Base-by-base conservation (phyloP, 2,113 vertebrate genomes). In the Parotia lawesii region DNA sequence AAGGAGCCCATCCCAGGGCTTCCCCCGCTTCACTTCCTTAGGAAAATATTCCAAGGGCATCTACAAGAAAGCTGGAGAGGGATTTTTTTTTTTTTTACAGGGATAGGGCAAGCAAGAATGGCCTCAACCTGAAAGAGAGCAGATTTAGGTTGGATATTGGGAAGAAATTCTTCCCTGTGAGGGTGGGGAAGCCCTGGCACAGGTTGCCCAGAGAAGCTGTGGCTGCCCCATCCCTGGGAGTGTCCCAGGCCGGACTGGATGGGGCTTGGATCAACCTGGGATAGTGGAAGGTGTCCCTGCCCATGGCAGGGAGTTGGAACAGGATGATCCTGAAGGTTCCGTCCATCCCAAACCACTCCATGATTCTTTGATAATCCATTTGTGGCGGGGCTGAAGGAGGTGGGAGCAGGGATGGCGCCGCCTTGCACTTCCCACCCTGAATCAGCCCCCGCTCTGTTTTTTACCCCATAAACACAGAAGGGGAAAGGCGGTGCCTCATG, bases 191-290 rank as follows among this genome's bases (percentile, higher is more conserved):
- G 5, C 15, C 6, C n/a, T 62, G 78, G 48, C 5, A 33, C 0
- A 22, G 40, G 4, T 0, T 62, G 0, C 16, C 47, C 23, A 21
- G 35, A 27, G 64, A 50, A 83, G 18, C 35, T 56, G 31, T 37
- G 48, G 18, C 48, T 89, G 31, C 22, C 7, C 18, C 25, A 62
- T 48, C 22, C 42, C 27, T 62, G 56, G 18, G 28, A 56, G 1
- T 28, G 18, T 28, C 0, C 40, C 0, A 42, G 42, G 15, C 25
- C 40, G 35, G 29, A 5, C 0, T 69, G 70, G 70, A 40, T 0
- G 0, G 12, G 10, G 29, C 24, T 69, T 82, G 48, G 42, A 76
- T 4, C 40, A 42, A 0, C 17, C 25, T 62, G 78, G 47, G 6
- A 9, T 11, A 10, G 18, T 56, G 71, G 35, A 2, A 69, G 9